Base-by-base conservation (phyloP, 2,888 invertebrate genomes). In the Drosophila macrothrix region DNA sequence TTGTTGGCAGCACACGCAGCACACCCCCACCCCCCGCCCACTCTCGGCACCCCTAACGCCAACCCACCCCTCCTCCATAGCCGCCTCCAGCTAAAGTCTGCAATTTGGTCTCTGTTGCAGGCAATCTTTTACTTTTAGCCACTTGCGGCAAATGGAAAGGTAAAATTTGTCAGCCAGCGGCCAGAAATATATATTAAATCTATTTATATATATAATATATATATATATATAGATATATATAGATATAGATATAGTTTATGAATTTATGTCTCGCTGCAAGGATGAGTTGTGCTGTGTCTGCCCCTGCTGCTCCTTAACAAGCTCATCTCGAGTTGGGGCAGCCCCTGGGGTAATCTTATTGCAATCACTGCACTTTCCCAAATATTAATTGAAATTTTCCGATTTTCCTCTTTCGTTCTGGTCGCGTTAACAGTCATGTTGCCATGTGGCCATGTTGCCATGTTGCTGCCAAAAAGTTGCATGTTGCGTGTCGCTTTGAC, bases 131-230 rank as follows among this genome's bases (percentile, higher is more conserved):
- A 4, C 16, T 56, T 56, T 55, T 35, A 19, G 22, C 16, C 58
- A 43, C 56, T 41, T 28, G 31, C n/a, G 22, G 58, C 58, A 19
- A 58, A 41, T 22, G 58, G 58, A 58, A 58, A 58, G 58, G 58
- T 43, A 43, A 58, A 63, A 79, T 80, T 78, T 78, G 80, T 78
- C 83, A 78, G 83, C 69, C 62, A 49, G 25, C 62, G 63, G 69
- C 41, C 25, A 41, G 1, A 22, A 49, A 52, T 50, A 28, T 7
- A 41, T 25, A 35, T 12, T 35, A 10, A 35, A 25, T 46, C 46
- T 46, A 4, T 39, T 0, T 43, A 39, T n/a, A 22, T 56, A 19
- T 28, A 35, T 14, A 3, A 33, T 29, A 29, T 39, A 10, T 55
- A 16, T 55, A n/a, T 35, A 19, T 35, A 43, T 28, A 22, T 39